Percentiles rank a stretch among this genome's conserved stretches.
phyloP scores from a whole-genome alignment of 2,888 invertebrate genomes.

The Keiferia lycopersicella region DNA sequence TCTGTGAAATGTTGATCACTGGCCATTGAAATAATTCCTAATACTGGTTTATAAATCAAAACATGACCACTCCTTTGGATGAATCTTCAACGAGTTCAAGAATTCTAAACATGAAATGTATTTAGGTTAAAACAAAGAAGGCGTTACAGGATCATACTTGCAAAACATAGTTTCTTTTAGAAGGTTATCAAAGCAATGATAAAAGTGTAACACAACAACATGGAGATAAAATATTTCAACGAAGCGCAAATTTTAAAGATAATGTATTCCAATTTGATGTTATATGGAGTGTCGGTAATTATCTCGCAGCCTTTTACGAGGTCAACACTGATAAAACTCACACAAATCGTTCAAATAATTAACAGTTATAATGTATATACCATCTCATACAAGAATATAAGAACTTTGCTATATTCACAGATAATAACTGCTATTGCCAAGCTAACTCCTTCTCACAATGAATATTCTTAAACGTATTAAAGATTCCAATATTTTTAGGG shows the following conservation, averaged over 20 bases:
- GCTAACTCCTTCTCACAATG: background rate
- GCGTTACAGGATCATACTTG: background rate
- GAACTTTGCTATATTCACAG: no score
- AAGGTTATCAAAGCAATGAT: background rate
- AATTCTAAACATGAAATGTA: background rate
- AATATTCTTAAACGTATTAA: constrained; percentile 4
- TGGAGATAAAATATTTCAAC: background rate
- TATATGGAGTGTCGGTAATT: background rate
- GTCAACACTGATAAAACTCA: constrained; percentile 12
- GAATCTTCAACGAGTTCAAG: background rate
- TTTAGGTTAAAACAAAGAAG: constrained; percentile 13
- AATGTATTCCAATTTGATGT: background rate
- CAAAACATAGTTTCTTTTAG: background rate
- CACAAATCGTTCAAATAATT: no score
- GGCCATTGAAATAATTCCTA: background rate
- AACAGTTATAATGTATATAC: no score
- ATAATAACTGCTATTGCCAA: no score
- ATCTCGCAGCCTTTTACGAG: constrained; percentile 4
- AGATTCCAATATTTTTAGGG: constrained; percentile 12
- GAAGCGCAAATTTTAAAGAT: constrained; percentile 4
- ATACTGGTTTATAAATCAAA: background rate
- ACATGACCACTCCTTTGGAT: background rate
- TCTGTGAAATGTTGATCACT: constrained; percentile 1
- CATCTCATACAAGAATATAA: background rate
- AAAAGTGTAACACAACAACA: background rate